Conservation (phyloP, 1,140 invertebrate genomes). For the Teleopsis dalmanni region DNA sequence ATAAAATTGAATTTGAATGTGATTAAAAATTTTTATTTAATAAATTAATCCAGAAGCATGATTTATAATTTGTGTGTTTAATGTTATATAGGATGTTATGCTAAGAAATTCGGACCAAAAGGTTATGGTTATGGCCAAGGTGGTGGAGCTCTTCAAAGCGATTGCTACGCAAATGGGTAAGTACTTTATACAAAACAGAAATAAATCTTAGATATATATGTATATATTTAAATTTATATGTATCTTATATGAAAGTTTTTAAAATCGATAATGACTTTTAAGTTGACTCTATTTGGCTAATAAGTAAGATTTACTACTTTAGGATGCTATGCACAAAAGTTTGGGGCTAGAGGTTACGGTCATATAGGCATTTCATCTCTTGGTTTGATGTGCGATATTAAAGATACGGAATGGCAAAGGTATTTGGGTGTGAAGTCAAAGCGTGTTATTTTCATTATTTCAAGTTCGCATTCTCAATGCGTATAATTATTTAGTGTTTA, state of each 20-base stretch:
- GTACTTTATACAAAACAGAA: not conserved
- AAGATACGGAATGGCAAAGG: slow-evolving; percentile 61
- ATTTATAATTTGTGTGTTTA: not conserved
- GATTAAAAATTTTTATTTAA: too few species aligned
- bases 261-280: not conserved
- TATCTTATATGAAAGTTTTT: too few species aligned
- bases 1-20: too few species aligned
- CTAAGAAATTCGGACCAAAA: slow-evolving; percentile 87
- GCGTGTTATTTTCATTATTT: too few species aligned
- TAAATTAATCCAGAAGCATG: too few species aligned
- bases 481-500: too few species aligned
- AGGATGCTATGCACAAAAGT: slow-evolving; percentile 70
- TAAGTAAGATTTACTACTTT: too few species aligned
- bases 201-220: not conserved
- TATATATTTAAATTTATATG: too few species aligned
- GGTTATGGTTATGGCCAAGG: slow-evolving; percentile 90
- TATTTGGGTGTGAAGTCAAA: too few species aligned
- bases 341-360: slow-evolving; percentile 73
- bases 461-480: too few species aligned
- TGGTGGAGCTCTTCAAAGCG: slow-evolving; percentile 81
- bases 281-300: not conserved
- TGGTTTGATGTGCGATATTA: slow-evolving; percentile 61
- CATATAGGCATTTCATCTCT: slow-evolving; percentile 71
- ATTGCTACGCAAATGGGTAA: slow-evolving; percentile 43
- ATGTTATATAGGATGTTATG: slow-evolving; percentile 71